Percentiles rank a stretch among this genome's conserved stretches.
Conservation (phyloP, 2,888 invertebrate genomes). For the Cephonodes hylas region DNA sequence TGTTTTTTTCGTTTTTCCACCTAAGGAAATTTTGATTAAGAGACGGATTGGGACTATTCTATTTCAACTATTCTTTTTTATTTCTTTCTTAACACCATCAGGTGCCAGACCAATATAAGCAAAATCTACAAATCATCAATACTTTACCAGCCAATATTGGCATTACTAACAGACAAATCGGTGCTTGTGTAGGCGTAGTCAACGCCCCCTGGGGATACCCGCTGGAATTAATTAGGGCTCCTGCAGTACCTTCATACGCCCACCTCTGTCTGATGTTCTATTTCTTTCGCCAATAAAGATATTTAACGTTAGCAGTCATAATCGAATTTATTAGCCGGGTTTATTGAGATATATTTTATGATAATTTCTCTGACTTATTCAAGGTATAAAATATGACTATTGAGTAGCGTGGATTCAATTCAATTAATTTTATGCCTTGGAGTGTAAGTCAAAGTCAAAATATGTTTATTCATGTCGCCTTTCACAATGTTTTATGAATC, state of each 20-base stretch:
- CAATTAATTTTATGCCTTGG: no score
- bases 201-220: constrained; percentile 29
- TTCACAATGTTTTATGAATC: no score
- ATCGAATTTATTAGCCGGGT: background rate
- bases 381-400: background rate
- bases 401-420: background rate
- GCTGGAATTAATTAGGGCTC: constrained; percentile 35
- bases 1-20: no score
- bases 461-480: no score
- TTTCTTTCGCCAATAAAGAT: background rate
- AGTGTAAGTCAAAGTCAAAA: no score
- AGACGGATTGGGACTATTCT: no score
- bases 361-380: background rate
- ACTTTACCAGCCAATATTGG: no score
- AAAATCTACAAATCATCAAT: no score
- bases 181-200: constrained; percentile 35
- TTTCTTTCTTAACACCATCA: no score
- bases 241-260: constrained; percentile 30
- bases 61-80: no score
- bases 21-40: no score
- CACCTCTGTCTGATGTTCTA: constrained; percentile 30
- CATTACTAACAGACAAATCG: background rate
- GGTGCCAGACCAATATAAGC: no score
- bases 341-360: background rate
- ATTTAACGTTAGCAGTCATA: background rate